These are phyloP conservation scores for Xiphorhynchus erythropygius DNA, from an alignment of 2,797 vertebrate species.

Conservation along the genomic window DNA sequence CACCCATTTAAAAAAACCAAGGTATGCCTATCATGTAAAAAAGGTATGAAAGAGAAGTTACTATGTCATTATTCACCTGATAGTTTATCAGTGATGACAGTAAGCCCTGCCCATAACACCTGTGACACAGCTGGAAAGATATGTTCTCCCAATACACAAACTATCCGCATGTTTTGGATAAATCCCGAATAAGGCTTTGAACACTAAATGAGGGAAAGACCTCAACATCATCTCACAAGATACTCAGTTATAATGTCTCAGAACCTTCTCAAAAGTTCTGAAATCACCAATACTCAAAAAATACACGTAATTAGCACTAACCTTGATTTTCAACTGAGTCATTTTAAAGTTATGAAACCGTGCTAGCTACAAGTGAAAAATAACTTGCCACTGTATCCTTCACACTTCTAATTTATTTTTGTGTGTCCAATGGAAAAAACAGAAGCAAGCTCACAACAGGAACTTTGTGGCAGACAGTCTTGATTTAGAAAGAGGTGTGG, in stretches of 20 bases:
- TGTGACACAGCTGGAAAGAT: not conserved
- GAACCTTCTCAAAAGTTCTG: not conserved
- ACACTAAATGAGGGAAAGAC: not conserved
- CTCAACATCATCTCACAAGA: not conserved
- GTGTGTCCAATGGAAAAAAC: not conserved
- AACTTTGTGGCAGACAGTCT: not conserved
- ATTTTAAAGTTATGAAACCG: not conserved
- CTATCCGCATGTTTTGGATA: not conserved
- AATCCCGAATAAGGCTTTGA: not conserved
- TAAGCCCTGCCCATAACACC: not conserved
- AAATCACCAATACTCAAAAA: not conserved
- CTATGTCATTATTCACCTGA: not conserved
- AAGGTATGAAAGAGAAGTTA: not conserved
- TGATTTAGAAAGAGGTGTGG: not conserved
- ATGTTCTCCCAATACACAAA: not conserved
- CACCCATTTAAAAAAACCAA: not conserved
- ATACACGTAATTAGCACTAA: not conserved
- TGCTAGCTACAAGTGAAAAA: not conserved
- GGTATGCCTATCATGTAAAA: not conserved
- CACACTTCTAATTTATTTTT: not conserved
- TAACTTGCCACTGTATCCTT: not conserved
- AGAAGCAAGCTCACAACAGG: not conserved
- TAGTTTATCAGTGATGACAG: not conserved
- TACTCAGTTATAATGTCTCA: not conserved
- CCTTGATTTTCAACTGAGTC: not conserved